Evolutionary conservation across 1,140 invertebrate genomes (phyloP).

Genomic region (Drosophila kanapiae): DNA sequence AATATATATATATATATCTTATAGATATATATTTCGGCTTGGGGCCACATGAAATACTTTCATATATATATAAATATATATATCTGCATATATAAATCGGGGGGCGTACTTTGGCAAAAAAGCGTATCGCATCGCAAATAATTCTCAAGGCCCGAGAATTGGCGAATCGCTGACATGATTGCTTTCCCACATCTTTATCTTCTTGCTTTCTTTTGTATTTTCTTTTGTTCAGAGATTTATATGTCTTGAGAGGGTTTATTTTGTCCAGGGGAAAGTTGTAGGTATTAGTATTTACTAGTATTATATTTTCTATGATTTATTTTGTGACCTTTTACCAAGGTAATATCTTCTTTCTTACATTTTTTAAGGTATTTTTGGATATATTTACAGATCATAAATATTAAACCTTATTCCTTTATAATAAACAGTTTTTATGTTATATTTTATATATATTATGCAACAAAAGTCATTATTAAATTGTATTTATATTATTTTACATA

Average conservation of each 20-base stretch:
- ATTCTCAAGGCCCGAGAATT: slow-evolving; percentile 20
- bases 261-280: background rate
- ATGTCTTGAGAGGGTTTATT: slow-evolving; percentile 1
- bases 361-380: too few species aligned
- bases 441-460: too few species aligned
- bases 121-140: slow-evolving; percentile 34
- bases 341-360: too few species aligned
- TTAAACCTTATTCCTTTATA: background rate
- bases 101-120: slow-evolving; percentile 36
- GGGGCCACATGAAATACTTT: slow-evolving; percentile 50
- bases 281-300: too few species aligned
- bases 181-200: background rate
- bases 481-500: too few species aligned
- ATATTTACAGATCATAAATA: background rate
- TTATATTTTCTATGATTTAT: background rate
- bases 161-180: slow-evolving; percentile 27
- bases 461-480: too few species aligned
- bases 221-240: background rate
- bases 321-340: background rate
- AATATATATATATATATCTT: slow-evolving; percentile 72
- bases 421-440: too few species aligned
- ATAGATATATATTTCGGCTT: slow-evolving; percentile 29
- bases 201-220: background rate
- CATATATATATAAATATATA: slow-evolving; percentile 65
- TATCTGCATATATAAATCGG: slow-evolving; percentile 51